Evolutionary conservation across 2,888 invertebrate genomes (phyloP).

Genomic region (Lathronympha strigana): DNA sequence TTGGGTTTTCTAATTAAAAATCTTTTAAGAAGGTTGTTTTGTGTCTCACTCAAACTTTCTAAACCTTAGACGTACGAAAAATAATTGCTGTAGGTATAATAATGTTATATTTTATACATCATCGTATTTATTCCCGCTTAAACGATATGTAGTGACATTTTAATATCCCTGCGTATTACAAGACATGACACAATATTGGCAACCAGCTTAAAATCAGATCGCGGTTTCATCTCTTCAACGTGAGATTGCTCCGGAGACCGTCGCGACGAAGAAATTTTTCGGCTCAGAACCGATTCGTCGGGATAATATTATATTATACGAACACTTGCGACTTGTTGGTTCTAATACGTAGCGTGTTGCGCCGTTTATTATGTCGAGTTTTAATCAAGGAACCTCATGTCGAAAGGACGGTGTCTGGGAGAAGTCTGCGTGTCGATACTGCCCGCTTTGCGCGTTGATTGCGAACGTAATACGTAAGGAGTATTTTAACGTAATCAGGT

Average conservation of each 20-base stretch:
- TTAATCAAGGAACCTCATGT: slow-evolving; percentile 76
- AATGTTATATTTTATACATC: too few relatives aligned
- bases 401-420: slow-evolving; percentile 64
- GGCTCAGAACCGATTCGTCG: slow-evolving; percentile 4
- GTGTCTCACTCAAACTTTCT: too few relatives aligned
- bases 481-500: slow-evolving; percentile 44
- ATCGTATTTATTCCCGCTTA: too few relatives aligned
- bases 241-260: slow-evolving; percentile 65
- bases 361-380: slow-evolving; percentile 79
- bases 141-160: neutral
- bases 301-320: neutral
- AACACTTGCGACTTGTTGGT: slow-evolving; percentile 4
- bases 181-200: slow-evolving; percentile 26
- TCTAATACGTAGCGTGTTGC: slow-evolving; percentile 64
- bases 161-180: slow-evolving; percentile 13
- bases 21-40: too few relatives aligned
- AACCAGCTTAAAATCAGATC: slow-evolving; percentile 24
- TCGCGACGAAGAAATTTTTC: slow-evolving; percentile 49
- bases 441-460: slow-evolving; percentile 61
- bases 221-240: slow-evolving; percentile 61
- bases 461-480: slow-evolving; percentile 65
- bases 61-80: too few relatives aligned
- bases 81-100: too few relatives aligned
- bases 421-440: slow-evolving; percentile 60
- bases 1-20: too few relatives aligned